These are phyloP conservation scores for Electrophaes corylata DNA, from an alignment of 2,888 invertebrate genomes.

Conservation along the genomic window DNA sequence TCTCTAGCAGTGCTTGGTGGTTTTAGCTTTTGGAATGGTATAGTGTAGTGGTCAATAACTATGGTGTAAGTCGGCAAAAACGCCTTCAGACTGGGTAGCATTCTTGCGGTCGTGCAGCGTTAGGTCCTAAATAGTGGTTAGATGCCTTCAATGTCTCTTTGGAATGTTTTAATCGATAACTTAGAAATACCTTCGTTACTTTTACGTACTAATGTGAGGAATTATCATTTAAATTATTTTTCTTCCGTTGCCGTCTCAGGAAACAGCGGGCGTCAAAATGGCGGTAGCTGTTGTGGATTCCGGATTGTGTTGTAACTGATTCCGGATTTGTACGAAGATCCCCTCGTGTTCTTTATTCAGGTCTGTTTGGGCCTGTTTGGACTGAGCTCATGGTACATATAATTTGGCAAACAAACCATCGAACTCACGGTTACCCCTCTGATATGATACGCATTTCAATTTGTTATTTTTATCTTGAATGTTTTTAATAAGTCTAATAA, in stretches of 20 bases:
- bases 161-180: constrained; percentile 34
- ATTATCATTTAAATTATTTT: constrained; percentile 3
- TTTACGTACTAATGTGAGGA: constrained; percentile 7
- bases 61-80: constrained; percentile 72
- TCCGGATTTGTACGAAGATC: too few relatives aligned
- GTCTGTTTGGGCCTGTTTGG: too few relatives aligned
- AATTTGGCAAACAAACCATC: too few relatives aligned
- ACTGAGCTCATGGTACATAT: too few relatives aligned
- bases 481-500: too few relatives aligned
- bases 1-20: neutral
- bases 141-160: constrained; percentile 41
- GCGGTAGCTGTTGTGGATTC: neutral
- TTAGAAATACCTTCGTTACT: constrained; percentile 5
- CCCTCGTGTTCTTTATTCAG: too few relatives aligned
- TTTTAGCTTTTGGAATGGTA: constrained; percentile 29
- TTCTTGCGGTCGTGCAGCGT: constrained; percentile 64
- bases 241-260: neutral
- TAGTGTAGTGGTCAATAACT: constrained; percentile 64
- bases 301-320: too few relatives aligned
- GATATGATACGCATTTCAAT: too few relatives aligned
- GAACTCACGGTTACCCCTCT: too few relatives aligned
- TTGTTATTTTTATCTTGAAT: too few relatives aligned
- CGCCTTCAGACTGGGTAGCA: constrained; percentile 68
- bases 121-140: constrained; percentile 63
- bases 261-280: neutral